phyloP scores from a whole-genome alignment of 1,140 invertebrate species.

The Apis laboriosa region DNA sequence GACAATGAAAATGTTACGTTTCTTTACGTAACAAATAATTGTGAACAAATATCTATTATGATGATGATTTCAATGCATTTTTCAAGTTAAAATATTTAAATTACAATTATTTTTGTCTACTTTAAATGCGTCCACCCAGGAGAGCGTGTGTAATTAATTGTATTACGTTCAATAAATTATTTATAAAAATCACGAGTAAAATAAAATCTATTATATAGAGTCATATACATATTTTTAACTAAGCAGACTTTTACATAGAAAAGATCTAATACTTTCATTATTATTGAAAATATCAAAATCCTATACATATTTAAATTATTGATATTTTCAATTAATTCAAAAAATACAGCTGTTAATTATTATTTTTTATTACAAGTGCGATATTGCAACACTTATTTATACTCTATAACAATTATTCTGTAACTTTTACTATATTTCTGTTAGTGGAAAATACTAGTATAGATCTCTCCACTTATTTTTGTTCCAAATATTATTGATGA shows the following conservation, averaged over 20 bases:
- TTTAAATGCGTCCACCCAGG: not conserved
- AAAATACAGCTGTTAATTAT: slow-evolving; percentile 20
- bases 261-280: slow-evolving; percentile 36
- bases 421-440: slow-evolving; percentile 36
- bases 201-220: slow-evolving; percentile 15
- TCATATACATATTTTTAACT: slow-evolving; percentile 28
- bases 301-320: not conserved
- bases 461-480: slow-evolving; percentile 19
- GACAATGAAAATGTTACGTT: slow-evolving; percentile 11
- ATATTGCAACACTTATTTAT: slow-evolving; percentile 23
- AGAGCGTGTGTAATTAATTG: slow-evolving; percentile 19
- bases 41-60: slow-evolving; percentile 4
- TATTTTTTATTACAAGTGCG: slow-evolving; percentile 18
- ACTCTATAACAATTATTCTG: slow-evolving; percentile 32
- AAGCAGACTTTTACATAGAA: slow-evolving; percentile 31
- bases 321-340: slow-evolving; percentile 20
- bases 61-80: not conserved
- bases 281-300: slow-evolving; percentile 29
- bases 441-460: slow-evolving; percentile 18
- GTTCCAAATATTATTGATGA: slow-evolving; percentile 7
- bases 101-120: slow-evolving; percentile 19
- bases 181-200: slow-evolving; percentile 27
- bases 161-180: slow-evolving; percentile 32
- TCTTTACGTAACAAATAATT: slow-evolving; percentile 12
- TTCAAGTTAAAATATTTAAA: slow-evolving; percentile 22